These are phyloP conservation scores for Tetramorium alpestre DNA, from an alignment of 1,140 invertebrate species.

Conservation along the genomic window DNA sequence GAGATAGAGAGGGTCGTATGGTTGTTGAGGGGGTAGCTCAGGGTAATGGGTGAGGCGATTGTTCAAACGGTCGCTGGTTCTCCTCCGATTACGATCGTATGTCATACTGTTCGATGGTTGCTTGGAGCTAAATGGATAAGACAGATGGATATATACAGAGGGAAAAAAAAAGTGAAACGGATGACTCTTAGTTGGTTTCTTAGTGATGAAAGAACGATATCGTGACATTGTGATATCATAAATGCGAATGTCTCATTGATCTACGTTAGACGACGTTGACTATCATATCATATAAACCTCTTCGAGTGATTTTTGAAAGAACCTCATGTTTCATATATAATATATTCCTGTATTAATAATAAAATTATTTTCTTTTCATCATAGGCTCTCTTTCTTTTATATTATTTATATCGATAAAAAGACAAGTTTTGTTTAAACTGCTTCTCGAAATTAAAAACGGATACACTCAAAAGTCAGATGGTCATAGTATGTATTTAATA, in stretches of 20 bases:
- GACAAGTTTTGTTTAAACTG: not conserved
- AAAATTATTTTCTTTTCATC: not conserved
- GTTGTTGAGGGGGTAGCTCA: conserved; percentile 29
- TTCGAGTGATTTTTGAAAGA: not conserved
- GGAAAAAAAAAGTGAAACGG: conserved; percentile 56
- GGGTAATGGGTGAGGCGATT: conserved; percentile 60
- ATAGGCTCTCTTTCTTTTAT: not conserved
- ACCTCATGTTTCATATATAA: not conserved
- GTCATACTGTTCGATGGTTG: conserved; percentile 32
- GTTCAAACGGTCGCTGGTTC: conserved; percentile 53
- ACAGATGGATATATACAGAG: conserved; percentile 30
- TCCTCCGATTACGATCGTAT: conserved; percentile 49
- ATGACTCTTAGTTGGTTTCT: not conserved
- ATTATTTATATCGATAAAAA: not conserved
- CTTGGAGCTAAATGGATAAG: conserved; percentile 35
- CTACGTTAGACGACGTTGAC: not conserved
- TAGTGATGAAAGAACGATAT: conserved; percentile 31
- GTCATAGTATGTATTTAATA: not conserved
- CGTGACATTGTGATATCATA: conserved; percentile 1
- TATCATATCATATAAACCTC: not conserved
- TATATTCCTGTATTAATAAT: not conserved
- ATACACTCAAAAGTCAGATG: not conserved
- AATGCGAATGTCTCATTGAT: not conserved
- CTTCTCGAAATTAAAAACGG: not conserved
- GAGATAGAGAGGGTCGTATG: not conserved